Conservation (phyloP, 1,140 invertebrate species). For the Cardiocondyla obscurior region DNA sequence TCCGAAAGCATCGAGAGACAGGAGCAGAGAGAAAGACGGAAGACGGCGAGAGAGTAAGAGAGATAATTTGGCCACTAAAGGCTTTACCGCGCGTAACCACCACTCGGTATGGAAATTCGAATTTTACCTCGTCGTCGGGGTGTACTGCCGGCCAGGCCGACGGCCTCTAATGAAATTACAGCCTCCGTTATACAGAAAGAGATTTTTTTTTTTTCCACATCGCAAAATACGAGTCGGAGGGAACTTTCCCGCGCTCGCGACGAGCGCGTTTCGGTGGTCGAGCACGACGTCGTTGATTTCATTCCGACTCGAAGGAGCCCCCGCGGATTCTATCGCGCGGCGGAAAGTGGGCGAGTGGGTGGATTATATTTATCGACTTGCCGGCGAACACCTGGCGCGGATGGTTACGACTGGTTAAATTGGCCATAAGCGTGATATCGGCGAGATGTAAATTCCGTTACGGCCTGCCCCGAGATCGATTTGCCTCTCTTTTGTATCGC, state of each 20-base stretch:
- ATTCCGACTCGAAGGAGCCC: conserved; percentile 4
- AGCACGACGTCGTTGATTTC: conserved; percentile 17
- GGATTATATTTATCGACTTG: conserved; percentile 48
- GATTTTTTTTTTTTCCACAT: conserved; percentile 42
- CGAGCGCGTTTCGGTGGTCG: background rate
- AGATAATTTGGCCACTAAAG: conserved; percentile 50
- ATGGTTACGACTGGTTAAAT: conserved; percentile 44
- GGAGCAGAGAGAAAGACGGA: background rate
- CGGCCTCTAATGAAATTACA: conserved; percentile 44
- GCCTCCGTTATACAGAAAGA: conserved; percentile 9
- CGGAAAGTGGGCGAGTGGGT: background rate
- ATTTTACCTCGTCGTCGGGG: conserved; percentile 43
- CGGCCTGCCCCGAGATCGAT: conserved; percentile 2
- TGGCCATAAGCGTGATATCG: conserved; percentile 49
- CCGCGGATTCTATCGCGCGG: too few species aligned
- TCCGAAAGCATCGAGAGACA: conserved; percentile 29
- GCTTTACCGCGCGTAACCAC: conserved; percentile 50
- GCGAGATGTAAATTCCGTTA: conserved; percentile 43
- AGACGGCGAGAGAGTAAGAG: background rate
- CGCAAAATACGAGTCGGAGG: conserved; percentile 15
- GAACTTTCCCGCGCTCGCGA: background rate
- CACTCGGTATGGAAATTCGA: conserved; percentile 56
- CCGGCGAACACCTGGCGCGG: conserved; percentile 29
- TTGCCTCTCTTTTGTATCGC: background rate
- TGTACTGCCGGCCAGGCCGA: conserved; percentile 39